Percentiles rank a stretch among this genome's conserved stretches.
phyloP scores from a whole-genome alignment of 1,140 invertebrate species.

The Drosophila kohkoa region DNA sequence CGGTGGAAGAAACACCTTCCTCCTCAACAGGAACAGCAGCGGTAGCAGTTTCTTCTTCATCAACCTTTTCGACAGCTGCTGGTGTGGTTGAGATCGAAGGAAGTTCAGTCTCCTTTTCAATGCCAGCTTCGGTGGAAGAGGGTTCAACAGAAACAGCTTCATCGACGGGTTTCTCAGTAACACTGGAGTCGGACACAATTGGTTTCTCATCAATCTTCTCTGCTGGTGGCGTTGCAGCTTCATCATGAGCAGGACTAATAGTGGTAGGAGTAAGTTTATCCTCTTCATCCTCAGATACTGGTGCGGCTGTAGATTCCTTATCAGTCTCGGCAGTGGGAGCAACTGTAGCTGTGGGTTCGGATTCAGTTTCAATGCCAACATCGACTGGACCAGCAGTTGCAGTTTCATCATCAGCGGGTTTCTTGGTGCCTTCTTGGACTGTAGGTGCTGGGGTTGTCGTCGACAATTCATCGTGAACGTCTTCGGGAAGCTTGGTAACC shows the following conservation, averaged over 20 bases:
- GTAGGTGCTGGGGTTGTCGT: conserved; percentile 15
- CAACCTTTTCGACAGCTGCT: conserved; percentile 11
- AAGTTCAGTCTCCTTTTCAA: conserved; percentile 23
- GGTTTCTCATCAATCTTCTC: conserved; percentile 29
- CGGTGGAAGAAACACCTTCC: background rate
- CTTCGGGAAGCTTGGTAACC: conserved; percentile 31
- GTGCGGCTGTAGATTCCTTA: conserved; percentile 7
- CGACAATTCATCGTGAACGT: background rate
- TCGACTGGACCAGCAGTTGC: conserved; percentile 19
- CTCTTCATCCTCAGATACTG: conserved; percentile 23
- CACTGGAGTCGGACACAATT: conserved; percentile 10
- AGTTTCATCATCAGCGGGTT: conserved; percentile 42
- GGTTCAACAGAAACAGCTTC: conserved; percentile 6
- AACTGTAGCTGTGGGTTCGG: conserved; percentile 13
- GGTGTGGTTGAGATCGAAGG: conserved; percentile 12
- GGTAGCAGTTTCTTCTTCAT: conserved; percentile 13
- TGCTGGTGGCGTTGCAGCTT: conserved; percentile 2
- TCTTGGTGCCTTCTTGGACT: conserved; percentile 35
- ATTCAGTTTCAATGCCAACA: conserved; percentile 1
- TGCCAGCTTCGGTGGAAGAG: conserved; percentile 14
- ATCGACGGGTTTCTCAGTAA: conserved; percentile 27
- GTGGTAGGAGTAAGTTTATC: conserved; percentile 20
- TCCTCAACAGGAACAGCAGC: background rate
- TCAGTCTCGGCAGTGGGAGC: conserved; percentile 19
- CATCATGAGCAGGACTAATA: conserved; percentile 7